These are phyloP conservation scores for Vombatus ursinus DNA, from an alignment of 2,113 vertebrate species.

Conservation along the genomic window DNA sequence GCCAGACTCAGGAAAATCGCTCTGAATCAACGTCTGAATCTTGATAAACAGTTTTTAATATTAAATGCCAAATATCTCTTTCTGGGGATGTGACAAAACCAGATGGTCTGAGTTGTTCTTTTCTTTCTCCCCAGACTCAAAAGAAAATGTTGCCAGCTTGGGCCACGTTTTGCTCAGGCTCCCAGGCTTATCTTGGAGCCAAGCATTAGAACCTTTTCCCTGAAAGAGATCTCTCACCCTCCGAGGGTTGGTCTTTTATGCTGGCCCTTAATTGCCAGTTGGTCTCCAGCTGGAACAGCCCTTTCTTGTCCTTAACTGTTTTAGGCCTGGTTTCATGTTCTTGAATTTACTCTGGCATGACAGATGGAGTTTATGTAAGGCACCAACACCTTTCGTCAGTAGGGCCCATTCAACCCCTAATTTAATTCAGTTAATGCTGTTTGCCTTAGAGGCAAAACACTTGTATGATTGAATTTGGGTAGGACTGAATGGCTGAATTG, in stretches of 20 bases:
- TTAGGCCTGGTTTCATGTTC: not conserved
- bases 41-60: conserved; percentile 50
- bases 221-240: not conserved
- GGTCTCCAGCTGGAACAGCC: not conserved
- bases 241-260: not conserved
- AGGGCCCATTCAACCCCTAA: not conserved
- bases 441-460: conserved; percentile 13
- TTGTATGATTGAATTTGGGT: not conserved
- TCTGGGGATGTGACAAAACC: conserved; percentile 45
- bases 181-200: not conserved
- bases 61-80: conserved; percentile 49
- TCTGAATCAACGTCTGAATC: not conserved
- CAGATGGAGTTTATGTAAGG: conserved; percentile 11
- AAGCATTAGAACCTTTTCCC: not conserved
- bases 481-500: not conserved
- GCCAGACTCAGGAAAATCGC: not conserved
- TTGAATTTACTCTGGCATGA: not conserved
- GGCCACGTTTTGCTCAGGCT: not conserved
- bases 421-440: conserved; percentile 10
- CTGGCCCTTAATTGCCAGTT: not conserved
- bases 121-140: conserved; percentile 38
- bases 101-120: conserved; percentile 60
- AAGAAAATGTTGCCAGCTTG: conserved; percentile 64
- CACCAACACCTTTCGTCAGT: not conserved
- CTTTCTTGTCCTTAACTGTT: not conserved